Percentiles rank a stretch among this genome's conserved stretches.
phyloP scores from a whole-genome alignment of 2,888 invertebrate species.

The Dioctria linearis region DNA sequence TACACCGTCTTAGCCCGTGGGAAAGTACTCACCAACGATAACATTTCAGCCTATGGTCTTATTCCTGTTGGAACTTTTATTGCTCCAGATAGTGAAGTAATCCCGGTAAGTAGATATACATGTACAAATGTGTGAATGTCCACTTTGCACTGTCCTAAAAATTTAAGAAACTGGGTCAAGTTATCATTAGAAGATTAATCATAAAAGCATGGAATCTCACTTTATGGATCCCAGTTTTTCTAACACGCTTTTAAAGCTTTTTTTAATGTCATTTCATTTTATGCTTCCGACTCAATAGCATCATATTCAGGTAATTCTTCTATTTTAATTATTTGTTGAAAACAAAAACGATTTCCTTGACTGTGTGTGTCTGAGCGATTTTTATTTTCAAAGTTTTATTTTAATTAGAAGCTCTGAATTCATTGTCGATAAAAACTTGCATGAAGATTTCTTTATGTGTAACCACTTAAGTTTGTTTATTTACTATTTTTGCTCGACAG shows the following conservation, averaged over 20 bases:
- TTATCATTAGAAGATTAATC: conserved; percentile 14
- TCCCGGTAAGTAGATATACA: conserved; percentile 79
- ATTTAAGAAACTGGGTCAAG: conserved; percentile 24
- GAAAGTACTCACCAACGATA: conserved; percentile 66
- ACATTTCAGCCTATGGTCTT: conserved; percentile 75
- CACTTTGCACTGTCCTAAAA: conserved; percentile 1
- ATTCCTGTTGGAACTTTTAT: conserved; percentile 85
- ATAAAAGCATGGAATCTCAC: conserved; percentile 35
- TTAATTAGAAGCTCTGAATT: not conserved
- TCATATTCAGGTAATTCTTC: conserved; percentile 44
- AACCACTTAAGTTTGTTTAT: too few species aligned
- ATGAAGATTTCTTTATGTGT: too few species aligned
- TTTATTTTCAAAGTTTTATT: conserved; percentile 11
- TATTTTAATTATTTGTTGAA: conserved; percentile 2
- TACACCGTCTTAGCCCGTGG: conserved; percentile 85
- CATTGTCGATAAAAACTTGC: not conserved
- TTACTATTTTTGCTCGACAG: conserved; percentile 71
- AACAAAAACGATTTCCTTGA: not conserved
- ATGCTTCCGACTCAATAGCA: conserved; percentile 37
- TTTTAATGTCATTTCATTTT: conserved; percentile 33
- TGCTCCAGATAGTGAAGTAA: conserved; percentile 73
- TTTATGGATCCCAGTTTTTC: conserved; percentile 8
- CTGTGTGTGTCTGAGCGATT: not conserved
- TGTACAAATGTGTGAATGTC: not conserved
- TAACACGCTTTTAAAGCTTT: conserved; percentile 23